Evolutionary conservation across 2,797 vertebrate genomes (phyloP), one percentile per base, ranked within the genome.

Genomic region (Eidolon dupreanum): DNA sequence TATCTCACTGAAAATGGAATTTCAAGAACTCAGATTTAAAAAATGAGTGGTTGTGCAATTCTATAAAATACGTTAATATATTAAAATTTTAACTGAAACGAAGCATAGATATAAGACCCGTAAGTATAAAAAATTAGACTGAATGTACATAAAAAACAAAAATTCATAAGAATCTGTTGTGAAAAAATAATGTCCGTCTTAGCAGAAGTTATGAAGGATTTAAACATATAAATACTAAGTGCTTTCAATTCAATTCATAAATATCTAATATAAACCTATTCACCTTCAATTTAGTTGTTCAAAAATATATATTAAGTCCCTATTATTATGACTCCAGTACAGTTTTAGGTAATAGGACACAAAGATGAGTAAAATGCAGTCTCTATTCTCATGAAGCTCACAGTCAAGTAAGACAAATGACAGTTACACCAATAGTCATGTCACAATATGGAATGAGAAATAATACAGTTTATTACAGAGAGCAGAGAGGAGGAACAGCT

Each of bases 41-140:
- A 77, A 65, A 68, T n/a, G 31, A 78, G 10, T 57, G 8, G 4
- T 6, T 92, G 22, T 93, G 4, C 20, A 91, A 2, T 49, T 31
- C 4, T 93, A 77, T 53, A 36, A 88, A 93, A 79, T 88, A 88
- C 15, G 71, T 77, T 73, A 38, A 78, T 49, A 71, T 74, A 43
- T 95, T 92, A 84, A 82, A 92, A 79, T 51, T 91, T 2, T 89
- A 95, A 79, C 41, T 74, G 22, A 96, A 93, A 87, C 16, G 92
- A 90, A 79, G 12, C 9, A 75, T 55, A 89, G 33, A 74, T 75
- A 61, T 3, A 91, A 59, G 19, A 79, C 15, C 16, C 53, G 75
- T 59, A 78, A 74, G 87, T 92, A 83, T 73, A n/a, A 86, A 55
- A 8, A 93, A 84, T 41, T 90, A 57, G 2, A 91, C 70, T 79